phyloP scores from a whole-genome alignment of 2,888 invertebrate genomes.

The Synanthedon vespiformis region DNA sequence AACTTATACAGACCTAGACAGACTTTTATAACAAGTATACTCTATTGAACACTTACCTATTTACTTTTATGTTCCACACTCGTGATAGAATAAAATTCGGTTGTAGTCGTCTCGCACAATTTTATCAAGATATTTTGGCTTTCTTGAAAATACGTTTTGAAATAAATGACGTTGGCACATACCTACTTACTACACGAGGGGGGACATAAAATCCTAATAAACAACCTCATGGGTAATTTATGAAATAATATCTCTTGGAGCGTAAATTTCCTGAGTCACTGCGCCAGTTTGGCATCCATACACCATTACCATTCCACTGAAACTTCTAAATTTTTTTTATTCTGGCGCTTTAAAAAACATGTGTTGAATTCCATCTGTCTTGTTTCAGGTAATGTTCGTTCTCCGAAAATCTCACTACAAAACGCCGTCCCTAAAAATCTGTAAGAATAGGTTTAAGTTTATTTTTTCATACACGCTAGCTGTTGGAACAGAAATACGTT shows the following conservation, averaged over 20 bases:
- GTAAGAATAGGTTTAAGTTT: not conserved
- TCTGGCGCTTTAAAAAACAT: not conserved
- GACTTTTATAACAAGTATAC: no score
- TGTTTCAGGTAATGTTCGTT: not conserved
- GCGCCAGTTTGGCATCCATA: not conserved
- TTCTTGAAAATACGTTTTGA: no score
- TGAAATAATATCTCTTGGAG: constrained; percentile 3
- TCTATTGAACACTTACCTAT: no score
- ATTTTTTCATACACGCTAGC: not conserved
- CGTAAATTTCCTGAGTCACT: not conserved
- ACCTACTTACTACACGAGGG: constrained; percentile 19
- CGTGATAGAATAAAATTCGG: no score
- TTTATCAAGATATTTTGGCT: no score
- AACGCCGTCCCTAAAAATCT: not conserved
- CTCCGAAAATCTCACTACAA: not conserved
- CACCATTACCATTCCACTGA: not conserved
- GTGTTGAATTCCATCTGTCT: not conserved
- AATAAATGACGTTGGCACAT: not conserved
- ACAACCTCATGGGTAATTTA: constrained; percentile 18
- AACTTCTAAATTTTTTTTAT: not conserved
- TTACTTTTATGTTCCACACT: no score
- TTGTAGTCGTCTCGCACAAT: no score
- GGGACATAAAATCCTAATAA: constrained; percentile 30
- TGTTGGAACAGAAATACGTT: constrained; percentile 11
- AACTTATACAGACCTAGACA: no score